These are phyloP conservation scores for Aphidius colemani DNA, from an alignment of 2,888 invertebrate genomes.

Conservation along the genomic window DNA sequence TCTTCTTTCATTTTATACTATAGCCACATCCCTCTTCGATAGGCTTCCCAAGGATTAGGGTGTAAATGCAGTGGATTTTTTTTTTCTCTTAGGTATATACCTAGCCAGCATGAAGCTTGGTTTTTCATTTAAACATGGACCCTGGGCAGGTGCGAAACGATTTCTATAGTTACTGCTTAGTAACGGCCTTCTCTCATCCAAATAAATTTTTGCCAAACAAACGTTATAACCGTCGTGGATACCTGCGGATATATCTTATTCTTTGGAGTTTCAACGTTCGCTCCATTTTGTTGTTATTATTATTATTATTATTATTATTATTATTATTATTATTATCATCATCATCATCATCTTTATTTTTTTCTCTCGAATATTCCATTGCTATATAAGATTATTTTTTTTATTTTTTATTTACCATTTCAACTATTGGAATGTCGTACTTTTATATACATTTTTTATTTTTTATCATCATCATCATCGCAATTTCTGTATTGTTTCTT, in stretches of 20 bases:
- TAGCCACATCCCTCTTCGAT: background rate
- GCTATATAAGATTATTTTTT: background rate
- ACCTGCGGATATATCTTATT: slow-evolving; percentile 18
- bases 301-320: background rate
- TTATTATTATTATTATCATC: background rate
- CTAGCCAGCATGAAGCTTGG: slow-evolving; percentile 1
- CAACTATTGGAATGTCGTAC: background rate
- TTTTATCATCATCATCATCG: too few species aligned
- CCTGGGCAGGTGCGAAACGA: slow-evolving; percentile 43
- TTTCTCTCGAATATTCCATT: background rate
- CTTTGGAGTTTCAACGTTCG: slow-evolving; percentile 3
- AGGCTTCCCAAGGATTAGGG: slow-evolving; percentile 12
- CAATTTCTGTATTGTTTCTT: too few species aligned
- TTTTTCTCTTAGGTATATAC: slow-evolving; percentile 13
- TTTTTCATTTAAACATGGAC: slow-evolving; percentile 34
- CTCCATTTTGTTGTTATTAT: slow-evolving; percentile 1
- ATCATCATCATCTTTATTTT: background rate
- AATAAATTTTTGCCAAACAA: slow-evolving; percentile 18
- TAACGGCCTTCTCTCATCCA: slow-evolving; percentile 33
- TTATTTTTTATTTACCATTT: background rate
- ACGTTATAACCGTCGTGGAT: slow-evolving; percentile 27
- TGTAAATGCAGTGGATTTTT: background rate
- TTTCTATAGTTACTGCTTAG: slow-evolving; percentile 40
- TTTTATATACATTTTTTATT: too few species aligned
- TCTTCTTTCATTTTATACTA: too few species aligned